Evolutionary conservation across 1,140 invertebrate species (phyloP), one percentile per base, ranked within the genome.

Genomic region (Lepidostoma basale): DNA sequence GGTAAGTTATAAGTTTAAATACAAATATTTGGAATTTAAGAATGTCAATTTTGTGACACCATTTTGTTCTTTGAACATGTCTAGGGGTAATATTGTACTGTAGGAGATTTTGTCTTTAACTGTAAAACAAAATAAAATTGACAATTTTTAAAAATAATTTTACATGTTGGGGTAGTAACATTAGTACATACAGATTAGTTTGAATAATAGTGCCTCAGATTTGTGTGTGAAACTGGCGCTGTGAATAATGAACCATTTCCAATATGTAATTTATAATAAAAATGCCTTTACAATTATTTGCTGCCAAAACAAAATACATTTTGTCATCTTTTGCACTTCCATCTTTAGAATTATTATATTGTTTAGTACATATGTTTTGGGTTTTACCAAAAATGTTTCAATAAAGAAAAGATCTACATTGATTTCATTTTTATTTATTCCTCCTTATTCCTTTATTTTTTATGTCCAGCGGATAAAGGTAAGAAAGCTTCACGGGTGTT

Each of bases 331-430:
- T 5, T 28, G 39, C 56, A 42, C 33, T 60, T 40, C 33, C 4
- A 60, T 40, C 14, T 60, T 42, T 42, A 40, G 40, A 52, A 52
- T 16, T 26, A 42, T 42, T 14, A 60, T 56, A 22, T 56, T 33
- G 52, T 56, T 60, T 60, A 40, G 33, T 60, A 33, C 12, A 12
- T n/a, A 60, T 60, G 56, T 40, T 60, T 64, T 49, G 62, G 62
- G 44, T 64, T 64, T 66, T 66, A 66, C 63, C 52, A 58, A 66
- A 58, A 66, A 66, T 42, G 36, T 49, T 42, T 56, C 4, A 66
- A 56, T 66, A 66, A 66, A 56, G 36, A 52, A 64, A 64, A 66
- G 63, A 66, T 52, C 42, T 66, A 56, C 36, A 56, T 52, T 56
- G 18, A 18, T 44, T 23, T 12, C n/a, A 12, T 26, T 54, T 54